Evolutionary conservation across 2,888 invertebrate genomes (phyloP).

Genomic region (Dioctria rufipes): DNA sequence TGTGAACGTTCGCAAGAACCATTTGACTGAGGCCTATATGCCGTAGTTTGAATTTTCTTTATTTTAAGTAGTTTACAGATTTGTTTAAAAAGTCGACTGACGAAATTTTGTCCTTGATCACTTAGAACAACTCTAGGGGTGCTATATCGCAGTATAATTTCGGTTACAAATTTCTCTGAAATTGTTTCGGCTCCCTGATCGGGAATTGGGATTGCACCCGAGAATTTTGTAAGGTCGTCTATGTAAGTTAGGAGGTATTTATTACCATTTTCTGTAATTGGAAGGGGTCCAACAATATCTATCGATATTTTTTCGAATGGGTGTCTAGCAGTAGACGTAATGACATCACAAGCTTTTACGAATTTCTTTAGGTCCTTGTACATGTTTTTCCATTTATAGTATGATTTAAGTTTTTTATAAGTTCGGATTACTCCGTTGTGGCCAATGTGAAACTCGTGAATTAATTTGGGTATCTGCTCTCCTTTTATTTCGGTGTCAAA

Average conservation of each 20-base stretch:
- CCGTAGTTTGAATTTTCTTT: not conserved
- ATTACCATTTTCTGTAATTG: not conserved
- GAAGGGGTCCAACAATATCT: slow-evolving; percentile 17
- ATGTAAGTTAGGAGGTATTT: slow-evolving; percentile 31
- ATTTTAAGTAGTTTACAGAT: not conserved
- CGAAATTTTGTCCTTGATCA: not conserved
- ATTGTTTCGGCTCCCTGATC: slow-evolving; percentile 17
- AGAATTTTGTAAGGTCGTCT: slow-evolving; percentile 22
- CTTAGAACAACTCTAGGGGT: not conserved
- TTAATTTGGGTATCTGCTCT: no score
- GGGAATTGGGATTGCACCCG: slow-evolving; percentile 1
- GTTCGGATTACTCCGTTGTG: no score
- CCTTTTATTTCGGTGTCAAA: no score
- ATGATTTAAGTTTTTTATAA: no score
- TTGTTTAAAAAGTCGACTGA: not conserved
- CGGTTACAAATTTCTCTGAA: not conserved
- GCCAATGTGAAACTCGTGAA: no score
- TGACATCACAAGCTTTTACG: slow-evolving; percentile 22
- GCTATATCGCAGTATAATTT: not conserved
- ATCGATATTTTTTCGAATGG: slow-evolving; percentile 7
- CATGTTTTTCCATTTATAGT: slow-evolving; percentile 45
- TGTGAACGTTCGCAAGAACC: not conserved
- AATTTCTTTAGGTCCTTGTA: slow-evolving; percentile 50
- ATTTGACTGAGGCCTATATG: not conserved
- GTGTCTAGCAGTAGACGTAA: slow-evolving; percentile 38